phyloP scores from a whole-genome alignment of 2,888 invertebrate species.

The Polymixis lichenea region DNA sequence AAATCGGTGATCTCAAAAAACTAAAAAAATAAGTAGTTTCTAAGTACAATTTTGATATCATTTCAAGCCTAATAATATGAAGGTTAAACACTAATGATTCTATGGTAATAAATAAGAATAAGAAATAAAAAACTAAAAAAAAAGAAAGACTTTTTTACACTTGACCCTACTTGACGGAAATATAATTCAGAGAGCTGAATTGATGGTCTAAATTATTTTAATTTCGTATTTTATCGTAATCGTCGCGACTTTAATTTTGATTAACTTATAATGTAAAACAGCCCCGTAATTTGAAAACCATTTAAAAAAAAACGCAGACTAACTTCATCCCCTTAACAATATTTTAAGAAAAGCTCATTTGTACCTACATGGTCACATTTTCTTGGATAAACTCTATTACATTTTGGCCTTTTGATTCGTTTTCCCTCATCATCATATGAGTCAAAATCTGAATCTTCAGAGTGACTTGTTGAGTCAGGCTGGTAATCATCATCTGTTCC shows the following conservation, averaged over 20 bases:
- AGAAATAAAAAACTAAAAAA: background rate
- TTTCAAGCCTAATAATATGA: too few relatives aligned
- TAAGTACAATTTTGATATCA: too few relatives aligned
- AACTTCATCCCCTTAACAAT: background rate
- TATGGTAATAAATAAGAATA: too few relatives aligned
- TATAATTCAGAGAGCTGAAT: background rate
- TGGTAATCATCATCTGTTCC: conserved; percentile 27
- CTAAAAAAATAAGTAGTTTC: too few relatives aligned
- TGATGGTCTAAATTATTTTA: background rate
- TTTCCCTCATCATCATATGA: conserved; percentile 44
- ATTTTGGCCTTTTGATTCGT: background rate
- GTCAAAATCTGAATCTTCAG: conserved; percentile 50
- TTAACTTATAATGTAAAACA: background rate
- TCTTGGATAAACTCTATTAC: conserved; percentile 34
- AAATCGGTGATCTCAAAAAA: too few relatives aligned
- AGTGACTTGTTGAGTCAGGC: conserved; percentile 50
- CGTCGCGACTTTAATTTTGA: background rate
- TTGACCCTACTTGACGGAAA: background rate
- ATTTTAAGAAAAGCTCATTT: background rate
- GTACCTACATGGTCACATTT: conserved; percentile 55
- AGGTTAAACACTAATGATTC: too few relatives aligned
- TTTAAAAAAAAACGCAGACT: background rate
- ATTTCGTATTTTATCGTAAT: background rate
- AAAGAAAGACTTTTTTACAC: too few relatives aligned
- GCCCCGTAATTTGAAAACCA: background rate